phyloP scores from a whole-genome alignment of 2,797 vertebrate genomes.

The Intellagama lesueurii region DNA sequence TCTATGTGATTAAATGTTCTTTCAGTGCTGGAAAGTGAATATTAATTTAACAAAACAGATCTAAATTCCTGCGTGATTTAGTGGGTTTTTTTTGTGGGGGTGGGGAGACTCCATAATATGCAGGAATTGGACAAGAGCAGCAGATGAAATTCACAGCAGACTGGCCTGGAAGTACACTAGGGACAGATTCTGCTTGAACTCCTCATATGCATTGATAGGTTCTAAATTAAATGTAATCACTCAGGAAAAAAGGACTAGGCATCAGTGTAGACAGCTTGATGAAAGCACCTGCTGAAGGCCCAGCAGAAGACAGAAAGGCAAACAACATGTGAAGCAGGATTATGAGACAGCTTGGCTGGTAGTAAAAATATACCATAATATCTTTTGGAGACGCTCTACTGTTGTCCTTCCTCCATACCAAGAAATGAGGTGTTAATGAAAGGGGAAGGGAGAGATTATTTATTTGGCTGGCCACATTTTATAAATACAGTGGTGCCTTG shows the following conservation, averaged over 20 bases:
- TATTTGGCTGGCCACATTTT: background rate
- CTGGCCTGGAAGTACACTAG: background rate
- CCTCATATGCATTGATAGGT: background rate
- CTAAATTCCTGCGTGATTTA: background rate
- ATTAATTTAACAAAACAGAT: constrained; percentile 11
- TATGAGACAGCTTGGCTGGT: background rate
- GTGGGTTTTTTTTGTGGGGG: background rate
- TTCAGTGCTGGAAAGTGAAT: constrained; percentile 7
- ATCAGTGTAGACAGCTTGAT: constrained; percentile 24
- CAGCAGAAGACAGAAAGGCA: constrained; percentile 35
- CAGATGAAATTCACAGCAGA: constrained; percentile 8
- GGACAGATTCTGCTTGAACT: constrained; percentile 8
- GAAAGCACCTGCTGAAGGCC: constrained; percentile 28
- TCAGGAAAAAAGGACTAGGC: constrained; percentile 2
- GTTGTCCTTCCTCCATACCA: background rate
- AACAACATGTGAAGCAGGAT: constrained; percentile 16
- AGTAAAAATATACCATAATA: background rate
- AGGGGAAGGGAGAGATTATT: background rate
- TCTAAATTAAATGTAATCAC: constrained; percentile 34
- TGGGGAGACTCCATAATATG: background rate
- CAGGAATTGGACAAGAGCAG: background rate
- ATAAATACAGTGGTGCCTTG: background rate
- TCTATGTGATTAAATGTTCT: background rate
- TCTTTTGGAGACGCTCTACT: background rate
- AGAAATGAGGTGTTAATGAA: background rate